phyloP scores from a whole-genome alignment of 2,888 invertebrate species.

The Philereme transversata region DNA sequence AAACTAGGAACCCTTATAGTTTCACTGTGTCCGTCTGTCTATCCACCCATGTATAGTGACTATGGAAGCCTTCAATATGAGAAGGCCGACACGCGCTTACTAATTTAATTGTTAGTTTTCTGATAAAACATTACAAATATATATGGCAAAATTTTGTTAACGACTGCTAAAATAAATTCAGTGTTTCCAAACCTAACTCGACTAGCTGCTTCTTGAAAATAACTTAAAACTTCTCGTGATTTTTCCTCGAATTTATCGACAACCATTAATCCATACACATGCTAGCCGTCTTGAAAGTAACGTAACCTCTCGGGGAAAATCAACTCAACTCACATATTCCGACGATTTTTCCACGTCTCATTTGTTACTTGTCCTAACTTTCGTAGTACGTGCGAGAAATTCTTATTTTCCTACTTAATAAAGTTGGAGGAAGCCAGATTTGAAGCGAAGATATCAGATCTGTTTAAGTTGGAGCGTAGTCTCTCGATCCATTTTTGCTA shows the following conservation, averaged over 20 bases:
- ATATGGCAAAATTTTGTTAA: too few species aligned
- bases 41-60: too few species aligned
- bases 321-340: slow-evolving; percentile 73
- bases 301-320: slow-evolving; percentile 62
- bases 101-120: too few species aligned
- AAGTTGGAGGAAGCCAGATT: slow-evolving; percentile 50
- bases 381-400: slow-evolving; percentile 63
- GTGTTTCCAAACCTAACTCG: not conserved
- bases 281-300: slow-evolving; percentile 50
- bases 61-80: too few species aligned
- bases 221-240: slow-evolving; percentile 31
- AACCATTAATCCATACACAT: slow-evolving; percentile 61
- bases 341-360: slow-evolving; percentile 75
- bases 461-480: slow-evolving; percentile 30
- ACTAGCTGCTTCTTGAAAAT: not conserved
- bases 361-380: slow-evolving; percentile 72
- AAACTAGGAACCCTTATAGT: too few species aligned
- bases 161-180: too few species aligned
- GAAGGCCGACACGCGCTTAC: too few species aligned
- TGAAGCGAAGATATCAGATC: slow-evolving; percentile 45
- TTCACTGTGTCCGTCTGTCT: too few species aligned
- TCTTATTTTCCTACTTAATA: slow-evolving; percentile 56
- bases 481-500: slow-evolving; percentile 34
- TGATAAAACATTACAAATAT: too few species aligned
- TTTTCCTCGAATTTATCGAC: slow-evolving; percentile 54